Conservation (phyloP, 2,888 invertebrate genomes). For the Apodemia mormo region DNA sequence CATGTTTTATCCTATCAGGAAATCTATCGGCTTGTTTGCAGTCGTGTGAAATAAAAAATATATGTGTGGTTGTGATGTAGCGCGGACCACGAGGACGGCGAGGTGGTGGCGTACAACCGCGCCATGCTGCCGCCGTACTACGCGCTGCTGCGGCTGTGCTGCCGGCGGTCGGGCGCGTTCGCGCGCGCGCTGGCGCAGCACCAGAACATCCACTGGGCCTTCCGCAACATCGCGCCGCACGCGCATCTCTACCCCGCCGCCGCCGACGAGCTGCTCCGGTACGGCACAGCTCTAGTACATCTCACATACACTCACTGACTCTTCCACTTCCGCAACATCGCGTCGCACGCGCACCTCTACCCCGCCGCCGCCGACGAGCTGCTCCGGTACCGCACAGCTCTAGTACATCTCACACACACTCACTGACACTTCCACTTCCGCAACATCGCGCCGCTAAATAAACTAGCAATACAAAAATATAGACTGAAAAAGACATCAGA, state of each 20-base stretch:
- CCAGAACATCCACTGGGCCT: slow-evolving; percentile 98
- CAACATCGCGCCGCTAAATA: slow-evolving; percentile 90
- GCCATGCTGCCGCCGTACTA: slow-evolving; percentile 97
- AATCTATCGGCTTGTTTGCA: not conserved
- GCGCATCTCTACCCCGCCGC: slow-evolving; percentile 95
- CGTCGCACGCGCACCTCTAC: slow-evolving; percentile 97
- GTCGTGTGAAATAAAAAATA: not conserved
- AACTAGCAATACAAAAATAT: too few relatives aligned
- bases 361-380: slow-evolving; percentile 95
- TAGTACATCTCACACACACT: not conserved
- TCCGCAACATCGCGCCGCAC: slow-evolving; percentile 97
- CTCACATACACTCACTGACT: not conserved
- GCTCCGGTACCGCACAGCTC: slow-evolving; percentile 80
- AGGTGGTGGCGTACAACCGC: slow-evolving; percentile 96
- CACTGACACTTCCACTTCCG: slow-evolving; percentile 83
- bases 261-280: slow-evolving; percentile 94
- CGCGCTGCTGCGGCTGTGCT: slow-evolving; percentile 93
- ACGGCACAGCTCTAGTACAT: not conserved
- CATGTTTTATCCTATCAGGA: too few relatives aligned
- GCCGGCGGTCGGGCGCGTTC: slow-evolving; percentile 92
- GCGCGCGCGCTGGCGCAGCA: slow-evolving; percentile 93
- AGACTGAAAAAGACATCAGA: too few relatives aligned
- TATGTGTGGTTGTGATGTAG: slow-evolving; percentile 63
- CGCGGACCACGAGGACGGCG: slow-evolving; percentile 98
- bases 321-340: slow-evolving; percentile 91